Evolutionary conservation across 37 sponge, comb jelly and placozoan genomes (phyloP).

Genomic region (Tethya wilhelma): DNA sequence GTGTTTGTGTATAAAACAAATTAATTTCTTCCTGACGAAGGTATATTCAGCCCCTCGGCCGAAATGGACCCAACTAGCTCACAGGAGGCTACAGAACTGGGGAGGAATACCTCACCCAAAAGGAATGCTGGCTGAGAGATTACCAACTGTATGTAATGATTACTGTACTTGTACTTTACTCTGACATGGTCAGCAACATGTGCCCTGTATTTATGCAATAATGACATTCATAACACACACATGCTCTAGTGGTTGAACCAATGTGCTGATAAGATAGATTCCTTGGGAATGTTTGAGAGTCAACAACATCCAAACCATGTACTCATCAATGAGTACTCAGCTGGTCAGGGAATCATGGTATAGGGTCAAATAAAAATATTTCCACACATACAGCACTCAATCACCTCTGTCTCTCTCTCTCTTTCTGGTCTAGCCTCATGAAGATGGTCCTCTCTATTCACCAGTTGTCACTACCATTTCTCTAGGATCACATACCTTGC

Average conservation of each 20-base stretch:
- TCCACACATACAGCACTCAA: background rate
- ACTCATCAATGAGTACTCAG: constrained; percentile 94
- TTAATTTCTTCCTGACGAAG: constrained; percentile 30
- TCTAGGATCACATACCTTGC: constrained; percentile 84
- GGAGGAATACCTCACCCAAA: constrained; percentile 83
- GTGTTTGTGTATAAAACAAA: background rate
- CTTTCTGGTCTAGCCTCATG: constrained; percentile 74
- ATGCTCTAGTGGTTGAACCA: constrained; percentile 79
- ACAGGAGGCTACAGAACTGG: constrained; percentile 96
- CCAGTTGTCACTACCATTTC: constrained; percentile 92
- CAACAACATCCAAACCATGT: constrained; percentile 86
- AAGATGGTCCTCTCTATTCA: constrained; percentile 95
- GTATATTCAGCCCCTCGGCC: constrained; percentile 88
- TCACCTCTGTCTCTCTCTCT: background rate
- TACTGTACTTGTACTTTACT: background rate
- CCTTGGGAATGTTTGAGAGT: constrained; percentile 68
- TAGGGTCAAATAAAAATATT: background rate
- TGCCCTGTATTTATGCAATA: background rate
- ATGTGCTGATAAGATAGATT: constrained; percentile 28
- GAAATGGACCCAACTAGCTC: constrained; percentile 92
- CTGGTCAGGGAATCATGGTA: constrained; percentile 98
- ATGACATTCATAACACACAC: background rate
- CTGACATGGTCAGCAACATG: background rate
- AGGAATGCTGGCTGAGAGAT: constrained; percentile 60
- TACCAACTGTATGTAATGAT: constrained; percentile 43